Base-by-base conservation (phyloP, 2,113 vertebrate species). In the Polypterus senegalus region DNA sequence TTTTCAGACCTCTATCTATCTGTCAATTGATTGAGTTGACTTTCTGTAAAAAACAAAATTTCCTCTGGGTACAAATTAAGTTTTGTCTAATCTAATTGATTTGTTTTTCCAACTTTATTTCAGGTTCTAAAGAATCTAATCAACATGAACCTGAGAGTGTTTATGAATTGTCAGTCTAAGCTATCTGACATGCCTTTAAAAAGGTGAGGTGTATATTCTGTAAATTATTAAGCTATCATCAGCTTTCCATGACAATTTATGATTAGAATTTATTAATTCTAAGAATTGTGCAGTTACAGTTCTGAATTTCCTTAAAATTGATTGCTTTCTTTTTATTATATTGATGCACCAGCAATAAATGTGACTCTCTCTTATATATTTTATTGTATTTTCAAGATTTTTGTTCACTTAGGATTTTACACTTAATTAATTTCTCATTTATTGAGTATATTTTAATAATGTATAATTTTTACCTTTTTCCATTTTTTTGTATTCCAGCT, bases 151-250 rank as follows among this genome's bases (percentile, higher is more conserved):
- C 67, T 98, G 52, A 82, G 91, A 54, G 85, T 97, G 61, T 97
- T 98, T 79, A 99, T 99, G 96, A 99, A 99, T 76, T 99, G 96
- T 69, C 94, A 98, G 61, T 94, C 96, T 70, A 97, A 92, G 63
- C 90, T 99, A 76, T 99, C 95, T 2, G 96, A 99, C 59, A 90
- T 99, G 88, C 96, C 96, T 45, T 81, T 99, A 48, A 99, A 97
- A 81, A 99, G 95, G 96, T 99, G 81, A 91, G 73, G 65, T 27
- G 27, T 27, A 27, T 27, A 27, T 27, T 27, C 27, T 27, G 27
- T 27, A 27, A 27, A 27, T 27, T 27, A 27, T 27, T 27, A 27
- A 27, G 27, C 27, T 27, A 27, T 27, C 27, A 27, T 27, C 11
- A n/a, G 6, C 46, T 7, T 7, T 3, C 6, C 27, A 27, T 4